Conservation (phyloP, 2,888 invertebrate genomes). For the Volucella inanis region DNA sequence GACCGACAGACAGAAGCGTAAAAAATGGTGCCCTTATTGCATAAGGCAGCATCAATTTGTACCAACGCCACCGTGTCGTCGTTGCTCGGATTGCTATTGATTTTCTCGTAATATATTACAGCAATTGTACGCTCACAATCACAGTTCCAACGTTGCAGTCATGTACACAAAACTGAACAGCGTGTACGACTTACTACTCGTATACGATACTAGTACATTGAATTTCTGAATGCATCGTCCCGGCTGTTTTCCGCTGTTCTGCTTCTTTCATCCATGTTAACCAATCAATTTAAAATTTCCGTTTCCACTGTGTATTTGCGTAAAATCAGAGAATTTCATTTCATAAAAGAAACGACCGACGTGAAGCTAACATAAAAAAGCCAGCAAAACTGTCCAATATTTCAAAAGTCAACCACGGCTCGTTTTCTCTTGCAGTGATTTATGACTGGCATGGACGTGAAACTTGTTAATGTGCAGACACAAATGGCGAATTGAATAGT, state of each 20-base stretch:
- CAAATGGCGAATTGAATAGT: slow-evolving; percentile 64
- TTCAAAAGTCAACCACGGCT: slow-evolving; percentile 74
- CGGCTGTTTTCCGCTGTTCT: slow-evolving; percentile 56
- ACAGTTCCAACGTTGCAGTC: slow-evolving; percentile 35
- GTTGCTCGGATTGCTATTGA: slow-evolving; percentile 68
- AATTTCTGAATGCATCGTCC: slow-evolving; percentile 55
- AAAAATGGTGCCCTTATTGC: slow-evolving; percentile 44
- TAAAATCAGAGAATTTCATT: slow-evolving; percentile 73
- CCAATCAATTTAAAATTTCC: slow-evolving; percentile 75
- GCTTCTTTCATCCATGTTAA: slow-evolving; percentile 73
- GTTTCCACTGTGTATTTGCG: slow-evolving; percentile 73
- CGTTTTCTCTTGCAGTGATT: slow-evolving; percentile 67
- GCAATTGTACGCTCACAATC: slow-evolving; percentile 65
- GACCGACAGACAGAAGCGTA: slow-evolving; percentile 19
- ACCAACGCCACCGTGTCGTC: slow-evolving; percentile 57
- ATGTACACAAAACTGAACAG: slow-evolving; percentile 59
- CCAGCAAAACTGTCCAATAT: slow-evolving; percentile 72
- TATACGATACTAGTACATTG: background rate
- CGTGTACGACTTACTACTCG: slow-evolving; percentile 62
- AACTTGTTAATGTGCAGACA: slow-evolving; percentile 72
- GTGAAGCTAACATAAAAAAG: slow-evolving; percentile 37
- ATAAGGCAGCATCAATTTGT: slow-evolving; percentile 70
- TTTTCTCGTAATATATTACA: slow-evolving; percentile 72
- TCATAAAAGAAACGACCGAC: slow-evolving; percentile 65
- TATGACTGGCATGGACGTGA: slow-evolving; percentile 60